These are phyloP conservation scores for Beaufortia kweichowensis DNA, from an alignment of 2,113 vertebrate genomes.

Conservation along the genomic window DNA sequence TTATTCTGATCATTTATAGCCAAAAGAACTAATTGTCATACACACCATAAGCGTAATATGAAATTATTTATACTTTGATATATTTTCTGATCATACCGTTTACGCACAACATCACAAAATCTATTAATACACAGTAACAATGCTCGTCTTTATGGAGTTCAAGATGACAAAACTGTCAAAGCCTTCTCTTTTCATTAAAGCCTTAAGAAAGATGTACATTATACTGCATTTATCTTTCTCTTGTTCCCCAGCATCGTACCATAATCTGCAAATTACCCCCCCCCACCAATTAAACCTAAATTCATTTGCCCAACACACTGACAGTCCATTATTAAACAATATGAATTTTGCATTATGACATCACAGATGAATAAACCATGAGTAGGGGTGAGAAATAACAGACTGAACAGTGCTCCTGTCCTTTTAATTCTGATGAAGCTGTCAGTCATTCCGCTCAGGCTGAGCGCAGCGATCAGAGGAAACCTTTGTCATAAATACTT, in stretches of 20 bases:
- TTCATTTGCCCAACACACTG: slow-evolving; percentile 54
- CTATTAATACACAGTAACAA: background rate
- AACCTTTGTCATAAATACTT: slow-evolving; percentile 45
- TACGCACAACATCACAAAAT: background rate
- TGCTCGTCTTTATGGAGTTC: background rate
- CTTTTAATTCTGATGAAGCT: slow-evolving; percentile 58
- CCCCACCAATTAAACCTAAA: slow-evolving; percentile 58
- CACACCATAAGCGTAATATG: no score
- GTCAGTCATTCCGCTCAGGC: slow-evolving; percentile 48
- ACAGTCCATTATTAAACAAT: slow-evolving; percentile 60
- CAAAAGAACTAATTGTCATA: background rate
- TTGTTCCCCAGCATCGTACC: slow-evolving; percentile 45
- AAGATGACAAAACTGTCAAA: background rate
- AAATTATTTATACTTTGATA: no score
- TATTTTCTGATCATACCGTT: no score
- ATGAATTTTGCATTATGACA: slow-evolving; percentile 63
- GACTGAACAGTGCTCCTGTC: slow-evolving; percentile 44
- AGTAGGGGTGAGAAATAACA: slow-evolving; percentile 46
- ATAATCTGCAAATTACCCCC: slow-evolving; percentile 53
- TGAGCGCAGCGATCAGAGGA: slow-evolving; percentile 48
- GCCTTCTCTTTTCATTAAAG: slow-evolving; percentile 12
- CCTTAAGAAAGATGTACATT: slow-evolving; percentile 11
- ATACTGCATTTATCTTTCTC: slow-evolving; percentile 34
- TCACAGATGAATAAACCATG: slow-evolving; percentile 63
- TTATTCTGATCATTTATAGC: background rate